Conservation (phyloP, 2,113 vertebrate species). For the Channa argus region DNA sequence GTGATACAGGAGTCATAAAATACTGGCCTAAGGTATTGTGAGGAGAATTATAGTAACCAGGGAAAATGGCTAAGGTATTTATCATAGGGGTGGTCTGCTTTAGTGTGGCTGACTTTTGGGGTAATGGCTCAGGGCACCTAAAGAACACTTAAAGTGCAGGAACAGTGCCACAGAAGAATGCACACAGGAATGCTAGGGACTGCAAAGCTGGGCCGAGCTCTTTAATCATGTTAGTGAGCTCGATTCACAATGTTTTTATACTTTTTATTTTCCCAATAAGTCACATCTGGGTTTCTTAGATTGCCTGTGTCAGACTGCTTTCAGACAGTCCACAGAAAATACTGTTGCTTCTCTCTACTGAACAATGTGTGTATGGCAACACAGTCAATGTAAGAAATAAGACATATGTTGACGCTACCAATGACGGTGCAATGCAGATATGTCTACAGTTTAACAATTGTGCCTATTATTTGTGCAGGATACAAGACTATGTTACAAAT, state of each 20-base stretch:
- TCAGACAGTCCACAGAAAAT: no score
- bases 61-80: constrained; percentile 37
- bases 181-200: constrained; percentile 8
- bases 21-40: constrained; percentile 14
- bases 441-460: no score
- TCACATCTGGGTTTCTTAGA: not conserved
- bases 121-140: constrained; percentile 30
- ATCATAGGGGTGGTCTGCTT: constrained; percentile 48
- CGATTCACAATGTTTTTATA: constrained; percentile 2
- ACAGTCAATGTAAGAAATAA: no score
- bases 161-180: constrained; percentile 35
- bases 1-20: constrained; percentile 28
- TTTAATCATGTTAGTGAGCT: constrained; percentile 10
- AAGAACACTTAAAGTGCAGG: constrained; percentile 40
- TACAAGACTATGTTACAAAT: no score
- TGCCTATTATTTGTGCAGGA: no score
- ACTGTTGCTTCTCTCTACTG: no score
- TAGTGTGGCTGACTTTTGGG: constrained; percentile 27
- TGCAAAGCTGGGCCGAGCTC: constrained; percentile 12
- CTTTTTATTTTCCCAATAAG: not conserved
- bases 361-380: no score
- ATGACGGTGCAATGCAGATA: no score
- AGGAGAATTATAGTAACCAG: constrained; percentile 15
- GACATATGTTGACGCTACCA: no score
- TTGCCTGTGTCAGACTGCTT: no score